phyloP scores from a whole-genome alignment of 2,797 vertebrate genomes.

The Oceanodroma leucorhoa region DNA sequence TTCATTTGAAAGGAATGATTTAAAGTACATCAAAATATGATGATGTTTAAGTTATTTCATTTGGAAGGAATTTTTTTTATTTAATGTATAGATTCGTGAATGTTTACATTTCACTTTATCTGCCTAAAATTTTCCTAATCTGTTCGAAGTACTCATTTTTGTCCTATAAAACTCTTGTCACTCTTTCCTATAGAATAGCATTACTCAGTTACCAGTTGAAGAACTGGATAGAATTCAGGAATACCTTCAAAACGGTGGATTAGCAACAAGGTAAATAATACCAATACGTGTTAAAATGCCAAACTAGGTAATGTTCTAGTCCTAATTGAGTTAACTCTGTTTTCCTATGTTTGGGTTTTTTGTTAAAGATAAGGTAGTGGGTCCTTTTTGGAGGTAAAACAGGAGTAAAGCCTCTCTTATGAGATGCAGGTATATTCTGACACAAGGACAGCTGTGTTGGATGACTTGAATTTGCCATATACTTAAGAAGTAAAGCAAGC shows the following conservation, averaged over 20 bases:
- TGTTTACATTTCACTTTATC: not conserved
- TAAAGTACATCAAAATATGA: not conserved
- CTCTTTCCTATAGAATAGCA: slow-evolving; percentile 84
- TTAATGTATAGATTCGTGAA: accelerated
- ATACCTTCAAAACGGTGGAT: slow-evolving; percentile 89
- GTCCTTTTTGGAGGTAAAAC: not conserved
- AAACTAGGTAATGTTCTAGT: not conserved
- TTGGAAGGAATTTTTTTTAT: not conserved
- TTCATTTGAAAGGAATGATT: accelerated
- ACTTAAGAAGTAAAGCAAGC: not conserved
- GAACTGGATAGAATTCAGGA: slow-evolving; percentile 94
- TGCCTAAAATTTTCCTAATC: not conserved
- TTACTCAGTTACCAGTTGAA: slow-evolving; percentile 90
- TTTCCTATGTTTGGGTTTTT: not conserved
- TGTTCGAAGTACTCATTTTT: not conserved
- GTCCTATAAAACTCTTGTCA: not conserved
- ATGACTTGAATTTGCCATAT: not conserved
- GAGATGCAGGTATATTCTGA: not conserved
- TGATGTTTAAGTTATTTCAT: not conserved
- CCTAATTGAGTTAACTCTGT: not conserved
- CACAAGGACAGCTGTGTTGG: not conserved
- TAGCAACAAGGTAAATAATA: slow-evolving; percentile 87
- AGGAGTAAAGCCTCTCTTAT: not conserved
- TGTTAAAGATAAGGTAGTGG: not conserved
- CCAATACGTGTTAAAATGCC: not conserved